Evolutionary conservation across 1,140 invertebrate genomes (phyloP).

Genomic region (Nephila pilipes): DNA sequence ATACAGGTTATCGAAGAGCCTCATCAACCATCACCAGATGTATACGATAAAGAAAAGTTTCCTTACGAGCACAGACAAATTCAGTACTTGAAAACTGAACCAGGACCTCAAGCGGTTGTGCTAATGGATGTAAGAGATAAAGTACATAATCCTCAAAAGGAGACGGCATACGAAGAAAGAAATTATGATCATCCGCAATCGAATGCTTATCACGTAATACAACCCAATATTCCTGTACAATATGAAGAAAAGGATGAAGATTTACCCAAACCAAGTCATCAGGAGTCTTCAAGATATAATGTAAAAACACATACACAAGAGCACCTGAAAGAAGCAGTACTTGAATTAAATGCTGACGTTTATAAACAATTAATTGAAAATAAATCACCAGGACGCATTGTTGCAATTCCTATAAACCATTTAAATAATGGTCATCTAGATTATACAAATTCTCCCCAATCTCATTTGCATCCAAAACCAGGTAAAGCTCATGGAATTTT

Average conservation of each 20-base stretch:
- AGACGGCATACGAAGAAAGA: background rate
- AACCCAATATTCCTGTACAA: background rate
- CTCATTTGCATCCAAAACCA: background rate
- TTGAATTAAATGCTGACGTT: slow-evolving; percentile 46
- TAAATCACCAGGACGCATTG: slow-evolving; percentile 22
- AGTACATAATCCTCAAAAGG: background rate
- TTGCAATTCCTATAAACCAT: slow-evolving; percentile 43
- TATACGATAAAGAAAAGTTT: background rate
- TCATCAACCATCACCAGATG: background rate
- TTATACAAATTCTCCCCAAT: background rate
- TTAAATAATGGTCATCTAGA: background rate
- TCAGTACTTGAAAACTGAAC: background rate
- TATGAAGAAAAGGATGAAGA: background rate
- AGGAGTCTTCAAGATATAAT: background rate
- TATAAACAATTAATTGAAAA: slow-evolving; percentile 37
- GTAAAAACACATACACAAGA: background rate
- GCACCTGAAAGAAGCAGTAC: slow-evolving; percentile 9
- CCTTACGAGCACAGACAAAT: background rate
- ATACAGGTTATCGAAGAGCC: slow-evolving; percentile 14
- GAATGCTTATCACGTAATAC: background rate
- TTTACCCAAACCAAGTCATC: background rate
- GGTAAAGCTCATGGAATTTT: slow-evolving; percentile 47
- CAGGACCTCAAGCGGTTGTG: background rate
- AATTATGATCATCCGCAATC: background rate
- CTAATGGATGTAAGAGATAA: background rate